Percentiles rank a stretch among this genome's conserved stretches.
Conservation (phyloP, 2,888 invertebrate species). For the Micoletzkya japonica region DNA sequence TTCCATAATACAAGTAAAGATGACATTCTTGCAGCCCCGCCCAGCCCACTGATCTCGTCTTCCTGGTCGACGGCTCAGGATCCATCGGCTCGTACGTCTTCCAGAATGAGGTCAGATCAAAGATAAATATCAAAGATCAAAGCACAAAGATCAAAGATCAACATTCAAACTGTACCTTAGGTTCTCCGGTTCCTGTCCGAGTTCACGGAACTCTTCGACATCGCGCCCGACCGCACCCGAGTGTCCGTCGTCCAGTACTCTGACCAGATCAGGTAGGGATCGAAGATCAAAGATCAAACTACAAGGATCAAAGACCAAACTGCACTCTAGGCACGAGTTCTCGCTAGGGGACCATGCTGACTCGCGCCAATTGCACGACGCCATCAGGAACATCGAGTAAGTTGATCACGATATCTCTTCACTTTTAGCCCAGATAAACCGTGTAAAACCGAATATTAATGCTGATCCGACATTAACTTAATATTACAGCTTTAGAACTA, state of each 20-base stretch:
- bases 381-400: slow-evolving; percentile 45
- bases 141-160: not conserved
- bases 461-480: no score
- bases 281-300: slow-evolving; percentile 1
- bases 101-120: slow-evolving; percentile 45
- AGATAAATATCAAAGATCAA: not conserved
- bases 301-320: not conserved
- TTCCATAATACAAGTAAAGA: not conserved
- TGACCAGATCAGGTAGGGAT: slow-evolving; percentile 52
- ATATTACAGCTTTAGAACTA: no score
- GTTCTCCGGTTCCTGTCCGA: slow-evolving; percentile 55
- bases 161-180: slow-evolving; percentile 19
- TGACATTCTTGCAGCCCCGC: slow-evolving; percentile 37
- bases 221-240: slow-evolving; percentile 53
- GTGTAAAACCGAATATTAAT: no score
- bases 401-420: no score
- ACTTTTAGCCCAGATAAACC: no score
- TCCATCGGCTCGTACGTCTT: slow-evolving; percentile 60
- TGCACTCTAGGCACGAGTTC: slow-evolving; percentile 50
- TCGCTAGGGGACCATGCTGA: slow-evolving; percentile 48
- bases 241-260: slow-evolving; percentile 59
- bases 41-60: slow-evolving; percentile 60
- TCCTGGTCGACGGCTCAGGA: slow-evolving; percentile 61
- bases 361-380: slow-evolving; percentile 36
- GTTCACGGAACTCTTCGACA: slow-evolving; percentile 61